Evolutionary conservation across 2,888 invertebrate genomes (phyloP).

Genomic region (Spisula subtruncata): DNA sequence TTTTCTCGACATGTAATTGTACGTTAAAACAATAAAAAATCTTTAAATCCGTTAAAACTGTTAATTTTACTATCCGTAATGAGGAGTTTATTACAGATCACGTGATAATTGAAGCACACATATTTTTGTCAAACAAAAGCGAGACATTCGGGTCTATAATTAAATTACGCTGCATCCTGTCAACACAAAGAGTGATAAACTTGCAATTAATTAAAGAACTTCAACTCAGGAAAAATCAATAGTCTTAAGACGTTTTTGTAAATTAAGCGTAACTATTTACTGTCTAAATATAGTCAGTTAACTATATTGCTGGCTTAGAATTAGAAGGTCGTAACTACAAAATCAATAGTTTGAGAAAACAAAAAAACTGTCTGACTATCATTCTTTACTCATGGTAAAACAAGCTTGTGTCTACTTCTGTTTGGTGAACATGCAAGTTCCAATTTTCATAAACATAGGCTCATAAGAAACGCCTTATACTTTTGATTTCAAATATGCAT

Average conservation of each 20-base stretch:
- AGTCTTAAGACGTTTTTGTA: constrained; percentile 12
- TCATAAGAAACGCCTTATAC: too few species aligned
- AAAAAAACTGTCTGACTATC: too few species aligned
- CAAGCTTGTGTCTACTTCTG: too few species aligned
- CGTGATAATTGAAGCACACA: background rate
- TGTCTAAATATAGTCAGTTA: background rate
- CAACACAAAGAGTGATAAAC: constrained; percentile 18
- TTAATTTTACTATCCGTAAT: constrained; percentile 16
- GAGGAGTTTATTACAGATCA: constrained; percentile 9
- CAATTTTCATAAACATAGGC: too few species aligned
- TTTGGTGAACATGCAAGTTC: too few species aligned
- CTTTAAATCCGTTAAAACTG: constrained; percentile 9
- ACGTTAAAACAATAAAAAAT: background rate
- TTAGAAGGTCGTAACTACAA: too few species aligned
- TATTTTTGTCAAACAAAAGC: background rate
- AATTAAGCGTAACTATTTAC: background rate
- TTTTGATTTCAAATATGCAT: too few species aligned
- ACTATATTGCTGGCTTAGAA: background rate
- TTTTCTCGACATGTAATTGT: background rate
- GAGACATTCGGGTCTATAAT: constrained; percentile 14
- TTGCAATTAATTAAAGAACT: background rate
- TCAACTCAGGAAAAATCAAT: background rate
- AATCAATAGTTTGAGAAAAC: too few species aligned
- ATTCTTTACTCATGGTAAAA: too few species aligned
- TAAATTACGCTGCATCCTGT: background rate